Percentiles rank a stretch among this genome's conserved stretches.
These are phyloP conservation scores for Calycopis cecrops DNA, from an alignment of 1,140 invertebrate species.

Conservation along the genomic window DNA sequence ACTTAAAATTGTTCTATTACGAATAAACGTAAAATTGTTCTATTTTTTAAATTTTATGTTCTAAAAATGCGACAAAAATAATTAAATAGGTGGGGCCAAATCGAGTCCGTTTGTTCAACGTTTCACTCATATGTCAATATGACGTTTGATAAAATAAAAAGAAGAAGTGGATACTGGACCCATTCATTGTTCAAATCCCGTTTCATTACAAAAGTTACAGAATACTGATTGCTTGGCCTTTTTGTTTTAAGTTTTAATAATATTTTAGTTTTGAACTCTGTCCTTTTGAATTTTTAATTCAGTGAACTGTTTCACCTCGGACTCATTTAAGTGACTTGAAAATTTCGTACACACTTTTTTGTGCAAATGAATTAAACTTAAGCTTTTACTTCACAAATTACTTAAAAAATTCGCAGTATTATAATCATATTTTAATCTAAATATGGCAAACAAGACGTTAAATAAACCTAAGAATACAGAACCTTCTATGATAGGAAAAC, in stretches of 20 bases:
- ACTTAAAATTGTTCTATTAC: too few species aligned
- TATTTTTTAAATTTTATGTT: too few species aligned
- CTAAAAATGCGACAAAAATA: too few species aligned
- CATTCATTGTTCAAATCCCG: too few species aligned
- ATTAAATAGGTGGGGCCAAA: too few species aligned
- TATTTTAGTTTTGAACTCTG: not conserved
- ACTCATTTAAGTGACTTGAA: not conserved
- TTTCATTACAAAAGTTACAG: too few species aligned
- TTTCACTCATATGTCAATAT: too few species aligned
- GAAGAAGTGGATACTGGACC: too few species aligned
- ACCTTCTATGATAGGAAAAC: slow-evolving; percentile 57
- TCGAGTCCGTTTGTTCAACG: too few species aligned
- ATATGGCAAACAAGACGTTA: not conserved
- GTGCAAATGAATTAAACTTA: not conserved
- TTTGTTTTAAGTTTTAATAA: not conserved
- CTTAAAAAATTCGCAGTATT: not conserved
- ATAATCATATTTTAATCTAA: not conserved
- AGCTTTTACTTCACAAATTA: not conserved
- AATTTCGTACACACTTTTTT: not conserved
- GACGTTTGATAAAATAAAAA: too few species aligned
- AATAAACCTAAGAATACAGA: slow-evolving; percentile 21
- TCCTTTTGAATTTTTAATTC: not conserved
- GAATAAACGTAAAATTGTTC: too few species aligned
- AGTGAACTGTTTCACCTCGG: slow-evolving; percentile 4
- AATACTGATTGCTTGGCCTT: too few species aligned